Evolutionary conservation across 2,888 invertebrate species (phyloP), one percentile per base, ranked within the genome.

Genomic region (Scaptomyza parva): DNA sequence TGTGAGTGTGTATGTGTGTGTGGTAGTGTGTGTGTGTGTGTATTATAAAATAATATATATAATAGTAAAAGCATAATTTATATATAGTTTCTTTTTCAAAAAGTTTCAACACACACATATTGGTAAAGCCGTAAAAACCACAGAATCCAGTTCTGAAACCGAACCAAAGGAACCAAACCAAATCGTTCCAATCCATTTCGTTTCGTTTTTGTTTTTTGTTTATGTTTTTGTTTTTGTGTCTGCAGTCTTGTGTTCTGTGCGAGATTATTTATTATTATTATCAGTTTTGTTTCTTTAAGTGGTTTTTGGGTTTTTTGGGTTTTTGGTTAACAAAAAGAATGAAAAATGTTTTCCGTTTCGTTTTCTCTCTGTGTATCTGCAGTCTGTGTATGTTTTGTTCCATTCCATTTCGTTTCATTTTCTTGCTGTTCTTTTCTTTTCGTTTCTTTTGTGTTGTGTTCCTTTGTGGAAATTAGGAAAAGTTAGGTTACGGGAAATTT

Each of bases 1-100:
- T 44, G 26, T 55, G 28, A 47, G 41, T 37, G 6, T 47, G 35
- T 64, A 14, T 53, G 26, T 73, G 33, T 53, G 43, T 52, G n/a
- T n/a, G n/a, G n/a, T n/a, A n/a, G n/a, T 51, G 41, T 37, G 6
- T 47, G 35, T 64, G 18, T 53, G 26, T 73, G 33, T 53, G 43
- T 52, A 7, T 58, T 39, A 51, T 54, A 44, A 55, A 70, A 51
- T 69, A 69, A 60, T 14, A 28, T 33, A 37, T 37, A 17, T 37
- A 37, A 37, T 60, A 63, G 63, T 76, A 76, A 76, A 79, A 73
- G 78, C 78, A 73, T 73, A 73, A 67, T 67, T 73, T 66, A 77
- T 77, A 73, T 73, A 77, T 51, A 39, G 3, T 1, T 30, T 33
- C 3, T 12, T 33, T 35, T 35, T 43, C 41, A 39, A 41, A 65